Evolutionary conservation across 2,113 vertebrate species (phyloP).

Genomic region (Vombatus ursinus): DNA sequence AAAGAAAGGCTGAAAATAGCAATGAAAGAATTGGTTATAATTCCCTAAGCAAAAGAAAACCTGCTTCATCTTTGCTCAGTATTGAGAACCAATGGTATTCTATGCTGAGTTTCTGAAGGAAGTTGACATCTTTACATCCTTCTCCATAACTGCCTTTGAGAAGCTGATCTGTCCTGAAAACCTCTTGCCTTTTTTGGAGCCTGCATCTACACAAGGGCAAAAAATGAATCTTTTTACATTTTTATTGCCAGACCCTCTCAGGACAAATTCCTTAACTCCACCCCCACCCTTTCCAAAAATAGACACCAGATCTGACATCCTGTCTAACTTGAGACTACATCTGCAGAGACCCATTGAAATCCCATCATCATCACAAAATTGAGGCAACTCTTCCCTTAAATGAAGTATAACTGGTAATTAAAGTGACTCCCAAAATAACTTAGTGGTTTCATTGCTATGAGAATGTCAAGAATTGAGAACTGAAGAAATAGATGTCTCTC

Average conservation of each 20-base stretch:
- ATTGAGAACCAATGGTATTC: constrained; percentile 13
- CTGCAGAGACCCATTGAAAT: constrained; percentile 33
- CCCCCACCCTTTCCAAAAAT: background rate
- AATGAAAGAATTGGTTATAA: constrained; percentile 22
- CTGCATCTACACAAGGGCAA: background rate
- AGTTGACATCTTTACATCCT: constrained; percentile 38
- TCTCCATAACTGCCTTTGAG: constrained; percentile 32
- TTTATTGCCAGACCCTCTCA: background rate
- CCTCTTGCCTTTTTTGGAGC: constrained; percentile 26
- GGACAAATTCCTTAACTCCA: background rate
- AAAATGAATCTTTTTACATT: background rate
- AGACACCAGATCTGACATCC: constrained; percentile 13
- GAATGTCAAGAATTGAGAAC: constrained; percentile 50
- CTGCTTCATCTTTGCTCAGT: constrained; percentile 46
- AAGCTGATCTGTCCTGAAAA: background rate
- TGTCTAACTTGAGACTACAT: constrained; percentile 38
- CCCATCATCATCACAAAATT: background rate
- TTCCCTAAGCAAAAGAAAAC: constrained; percentile 22
- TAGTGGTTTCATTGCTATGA: constrained; percentile 43
- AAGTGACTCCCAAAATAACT: constrained; percentile 58
- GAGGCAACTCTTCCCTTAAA: constrained; percentile 60
- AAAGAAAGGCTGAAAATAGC: background rate
- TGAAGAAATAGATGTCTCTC: constrained; percentile 42
- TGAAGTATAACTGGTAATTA: constrained; percentile 36
- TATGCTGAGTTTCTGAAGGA: constrained; percentile 50